Evolutionary conservation across 2,797 vertebrate genomes (phyloP).

Genomic region (Chrosomus eos): DNA sequence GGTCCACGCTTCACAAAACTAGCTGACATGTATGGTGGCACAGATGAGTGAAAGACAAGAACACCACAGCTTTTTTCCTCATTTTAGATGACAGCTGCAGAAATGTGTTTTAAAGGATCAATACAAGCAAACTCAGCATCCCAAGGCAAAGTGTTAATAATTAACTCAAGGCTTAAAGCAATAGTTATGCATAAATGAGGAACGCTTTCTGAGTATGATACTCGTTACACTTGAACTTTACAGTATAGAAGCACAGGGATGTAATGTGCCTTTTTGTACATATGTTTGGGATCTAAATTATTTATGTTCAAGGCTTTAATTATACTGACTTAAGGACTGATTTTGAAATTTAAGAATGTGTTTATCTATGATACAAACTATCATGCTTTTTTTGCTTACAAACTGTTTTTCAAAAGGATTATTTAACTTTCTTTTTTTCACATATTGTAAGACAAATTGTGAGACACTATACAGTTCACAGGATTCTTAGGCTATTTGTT

Average conservation of each 20-base stretch:
- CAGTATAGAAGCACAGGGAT: constrained; percentile 99
- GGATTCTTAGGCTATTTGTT: neutral
- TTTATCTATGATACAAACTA: constrained; percentile 91
- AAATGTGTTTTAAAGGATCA: neutral
- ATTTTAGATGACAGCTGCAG: constrained; percentile 81
- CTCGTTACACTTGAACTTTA: constrained; percentile 99
- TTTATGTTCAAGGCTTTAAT: constrained; percentile 99
- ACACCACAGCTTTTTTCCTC: constrained; percentile 60
- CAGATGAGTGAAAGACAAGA: constrained; percentile 83
- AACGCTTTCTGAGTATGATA: constrained; percentile 80
- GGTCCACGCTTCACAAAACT: constrained; percentile 98
- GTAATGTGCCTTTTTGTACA: constrained; percentile 99
- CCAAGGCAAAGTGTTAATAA: neutral
- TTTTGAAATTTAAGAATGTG: constrained; percentile 88
- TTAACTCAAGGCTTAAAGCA: constrained; percentile 95
- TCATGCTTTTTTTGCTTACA: constrained; percentile 88
- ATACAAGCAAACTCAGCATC: neutral
- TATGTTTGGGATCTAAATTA: constrained; percentile 94
- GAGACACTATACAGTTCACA: neutral
- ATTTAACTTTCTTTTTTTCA: constrained; percentile 68
- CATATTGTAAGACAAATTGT: neutral
- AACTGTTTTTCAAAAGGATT: constrained; percentile 85
- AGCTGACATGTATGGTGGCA: constrained; percentile 98
- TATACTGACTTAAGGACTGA: constrained; percentile 98
- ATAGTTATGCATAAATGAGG: constrained; percentile 94